A percentile compares a stretch with the other conserved stretches of the same genome.
These are phyloP conservation scores for Acanthochromis polyacanthus DNA, from an alignment of 2,113 vertebrate genomes.

Conservation along the genomic window DNA sequence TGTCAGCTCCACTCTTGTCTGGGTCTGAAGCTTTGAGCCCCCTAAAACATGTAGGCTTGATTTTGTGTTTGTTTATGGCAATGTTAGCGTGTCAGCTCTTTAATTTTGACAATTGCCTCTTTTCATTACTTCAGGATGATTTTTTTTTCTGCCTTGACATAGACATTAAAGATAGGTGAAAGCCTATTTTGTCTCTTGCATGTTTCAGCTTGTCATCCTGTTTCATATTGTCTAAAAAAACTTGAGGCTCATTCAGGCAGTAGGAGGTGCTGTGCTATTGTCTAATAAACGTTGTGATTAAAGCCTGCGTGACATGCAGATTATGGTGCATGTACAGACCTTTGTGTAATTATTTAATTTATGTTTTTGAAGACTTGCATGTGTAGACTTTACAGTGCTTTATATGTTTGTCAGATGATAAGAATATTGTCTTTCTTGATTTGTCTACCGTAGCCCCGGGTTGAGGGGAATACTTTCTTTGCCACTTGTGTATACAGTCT, in stretches of 20 bases:
- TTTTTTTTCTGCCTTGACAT: neutral
- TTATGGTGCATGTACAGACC: neutral
- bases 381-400: neutral
- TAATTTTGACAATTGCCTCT: neutral
- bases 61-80: neutral
- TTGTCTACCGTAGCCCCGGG: neutral
- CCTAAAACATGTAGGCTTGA: neutral
- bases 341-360: neutral
- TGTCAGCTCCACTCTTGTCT: neutral
- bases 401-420: neutral
- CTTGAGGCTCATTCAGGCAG: slow-evolving; percentile 18
- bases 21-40: neutral
- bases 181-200: slow-evolving; percentile 24
- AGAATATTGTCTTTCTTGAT: neutral
- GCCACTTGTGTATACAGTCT: neutral
- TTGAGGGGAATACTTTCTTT: neutral
- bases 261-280: slow-evolving; percentile 58
- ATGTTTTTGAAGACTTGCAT: neutral
- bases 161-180: slow-evolving; percentile 13
- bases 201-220: slow-evolving; percentile 61
- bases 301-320: neutral
- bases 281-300: slow-evolving; percentile 1
- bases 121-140: neutral
- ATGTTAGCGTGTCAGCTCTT: neutral
- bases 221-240: slow-evolving; percentile 44